A percentile compares a stretch with the other conserved stretches of the same genome.
Conservation (phyloP, 2,888 invertebrate genomes). For the Euproctis similis region DNA sequence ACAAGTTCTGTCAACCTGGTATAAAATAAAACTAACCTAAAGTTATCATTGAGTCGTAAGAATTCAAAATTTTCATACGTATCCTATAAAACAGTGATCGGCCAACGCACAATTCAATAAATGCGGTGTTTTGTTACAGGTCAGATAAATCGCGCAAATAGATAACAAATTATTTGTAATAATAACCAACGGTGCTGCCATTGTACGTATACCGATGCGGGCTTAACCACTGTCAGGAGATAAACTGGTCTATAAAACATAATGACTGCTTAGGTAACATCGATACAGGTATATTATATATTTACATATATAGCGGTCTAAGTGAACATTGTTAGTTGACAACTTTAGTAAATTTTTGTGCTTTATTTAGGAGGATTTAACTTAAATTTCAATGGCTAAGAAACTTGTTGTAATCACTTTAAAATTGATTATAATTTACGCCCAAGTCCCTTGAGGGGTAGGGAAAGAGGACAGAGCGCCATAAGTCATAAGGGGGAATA, state of each 20-base stretch:
- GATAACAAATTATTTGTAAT: conserved; percentile 48
- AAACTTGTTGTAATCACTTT: conserved; percentile 9
- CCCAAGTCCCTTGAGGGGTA: too few species aligned
- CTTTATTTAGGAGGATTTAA: conserved; percentile 18
- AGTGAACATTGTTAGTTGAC: conserved; percentile 34
- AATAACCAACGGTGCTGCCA: conserved; percentile 28
- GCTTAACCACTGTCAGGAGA: conserved; percentile 25
- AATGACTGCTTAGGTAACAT: conserved; percentile 35
- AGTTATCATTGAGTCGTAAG: too few species aligned
- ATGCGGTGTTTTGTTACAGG: too few species aligned
- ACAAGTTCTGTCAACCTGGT: too few species aligned
- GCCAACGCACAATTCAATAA: too few species aligned
- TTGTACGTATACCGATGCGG: conserved; percentile 26
- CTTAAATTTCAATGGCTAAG: conserved; percentile 15
- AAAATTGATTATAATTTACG: too few species aligned
- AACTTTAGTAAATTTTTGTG: conserved; percentile 21
- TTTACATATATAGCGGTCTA: conserved; percentile 34
- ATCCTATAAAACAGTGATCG: too few species aligned
- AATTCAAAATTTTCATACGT: too few species aligned
- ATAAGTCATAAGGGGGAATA: too few species aligned
- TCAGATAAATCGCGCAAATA: conserved; percentile 29
- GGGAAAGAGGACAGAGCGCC: too few species aligned
- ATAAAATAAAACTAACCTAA: too few species aligned
- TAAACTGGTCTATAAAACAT: conserved; percentile 37
- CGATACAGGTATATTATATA: too few species aligned